phyloP scores from a whole-genome alignment of 2,888 invertebrate genomes.

The Pycnomerus fuliginosus region DNA sequence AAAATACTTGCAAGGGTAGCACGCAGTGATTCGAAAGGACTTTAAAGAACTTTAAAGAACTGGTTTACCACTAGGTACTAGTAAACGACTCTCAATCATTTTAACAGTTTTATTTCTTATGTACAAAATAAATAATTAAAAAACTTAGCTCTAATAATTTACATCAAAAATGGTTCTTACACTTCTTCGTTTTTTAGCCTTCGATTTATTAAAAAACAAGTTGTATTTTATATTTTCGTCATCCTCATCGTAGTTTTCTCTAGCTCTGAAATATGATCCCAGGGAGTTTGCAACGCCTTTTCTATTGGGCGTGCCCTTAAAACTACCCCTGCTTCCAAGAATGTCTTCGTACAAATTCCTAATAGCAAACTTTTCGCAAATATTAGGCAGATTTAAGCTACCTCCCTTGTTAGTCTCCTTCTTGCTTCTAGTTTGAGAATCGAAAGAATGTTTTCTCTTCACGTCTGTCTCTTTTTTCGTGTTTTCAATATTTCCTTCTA shows the following conservation, averaged over 20 bases:
- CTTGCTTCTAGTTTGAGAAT: slow-evolving; percentile 16
- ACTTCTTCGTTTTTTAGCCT: slow-evolving; percentile 30
- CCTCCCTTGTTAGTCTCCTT: slow-evolving; percentile 20
- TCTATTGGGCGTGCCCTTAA: slow-evolving; percentile 34
- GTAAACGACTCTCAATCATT: too few relatives aligned
- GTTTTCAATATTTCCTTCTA: slow-evolving; percentile 29
- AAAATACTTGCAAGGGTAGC: too few relatives aligned
- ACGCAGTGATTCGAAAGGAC: too few relatives aligned
- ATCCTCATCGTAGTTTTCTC: not conserved
- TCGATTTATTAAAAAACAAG: slow-evolving; percentile 29
- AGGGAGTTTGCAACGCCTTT: slow-evolving; percentile 30
- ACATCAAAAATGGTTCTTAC: slow-evolving; percentile 35
- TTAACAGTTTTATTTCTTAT: too few relatives aligned
- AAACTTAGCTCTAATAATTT: slow-evolving; percentile 27
- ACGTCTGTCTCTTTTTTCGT: slow-evolving; percentile 10
- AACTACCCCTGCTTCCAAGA: slow-evolving; percentile 28
- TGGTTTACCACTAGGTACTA: too few relatives aligned
- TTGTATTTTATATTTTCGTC: slow-evolving; percentile 31
- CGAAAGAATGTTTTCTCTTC: slow-evolving; percentile 21
- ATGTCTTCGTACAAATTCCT: slow-evolving; percentile 34
- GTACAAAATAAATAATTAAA: slow-evolving; percentile 14
- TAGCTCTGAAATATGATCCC: slow-evolving; percentile 26
- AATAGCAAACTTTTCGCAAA: slow-evolving; percentile 31
- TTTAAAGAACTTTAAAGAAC: too few relatives aligned
- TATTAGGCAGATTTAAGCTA: slow-evolving; percentile 31